Percentiles rank a stretch among this genome's conserved stretches.
These are phyloP conservation scores for Adelphocoris suturalis DNA, from an alignment of 2,888 invertebrate species.

Conservation along the genomic window DNA sequence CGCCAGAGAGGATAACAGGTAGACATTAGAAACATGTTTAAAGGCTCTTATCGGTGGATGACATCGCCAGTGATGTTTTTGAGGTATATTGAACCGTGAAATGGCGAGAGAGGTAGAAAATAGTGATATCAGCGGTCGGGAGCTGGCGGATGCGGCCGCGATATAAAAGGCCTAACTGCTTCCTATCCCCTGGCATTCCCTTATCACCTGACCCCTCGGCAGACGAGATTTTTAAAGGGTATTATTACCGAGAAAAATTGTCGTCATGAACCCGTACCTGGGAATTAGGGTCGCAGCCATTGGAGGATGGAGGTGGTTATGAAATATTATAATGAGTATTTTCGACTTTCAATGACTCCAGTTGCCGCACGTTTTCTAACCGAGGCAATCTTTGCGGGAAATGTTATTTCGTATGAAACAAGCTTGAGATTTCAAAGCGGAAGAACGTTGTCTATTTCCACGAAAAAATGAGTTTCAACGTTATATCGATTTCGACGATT, in stretches of 20 bases:
- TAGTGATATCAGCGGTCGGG: not conserved
- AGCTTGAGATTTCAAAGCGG: too few species aligned
- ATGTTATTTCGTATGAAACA: too few species aligned
- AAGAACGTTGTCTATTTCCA: too few species aligned
- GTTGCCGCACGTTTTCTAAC: too few species aligned
- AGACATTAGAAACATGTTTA: constrained; percentile 26
- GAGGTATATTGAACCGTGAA: constrained; percentile 39
- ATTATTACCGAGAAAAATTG: constrained; percentile 22
- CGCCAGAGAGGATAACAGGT: not conserved
- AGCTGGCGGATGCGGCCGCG: constrained; percentile 14
- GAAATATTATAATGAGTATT: too few species aligned
- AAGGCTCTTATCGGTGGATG: constrained; percentile 19
- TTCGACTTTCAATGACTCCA: too few species aligned
- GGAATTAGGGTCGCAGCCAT: constrained; percentile 5
- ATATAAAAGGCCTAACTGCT: constrained; percentile 31
- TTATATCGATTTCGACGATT: too few species aligned
- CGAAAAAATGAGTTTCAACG: too few species aligned
- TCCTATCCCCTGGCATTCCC: constrained; percentile 2
- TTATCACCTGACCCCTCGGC: not conserved
- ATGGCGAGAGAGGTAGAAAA: not conserved
- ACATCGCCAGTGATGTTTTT: constrained; percentile 29
- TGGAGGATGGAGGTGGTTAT: not conserved
- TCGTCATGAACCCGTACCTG: not conserved
- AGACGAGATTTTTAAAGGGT: constrained; percentile 33
- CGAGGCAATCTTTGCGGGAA: too few species aligned